Conservation (phyloP, 2,797 vertebrate species). For the Chaenodraco wilsoni region DNA sequence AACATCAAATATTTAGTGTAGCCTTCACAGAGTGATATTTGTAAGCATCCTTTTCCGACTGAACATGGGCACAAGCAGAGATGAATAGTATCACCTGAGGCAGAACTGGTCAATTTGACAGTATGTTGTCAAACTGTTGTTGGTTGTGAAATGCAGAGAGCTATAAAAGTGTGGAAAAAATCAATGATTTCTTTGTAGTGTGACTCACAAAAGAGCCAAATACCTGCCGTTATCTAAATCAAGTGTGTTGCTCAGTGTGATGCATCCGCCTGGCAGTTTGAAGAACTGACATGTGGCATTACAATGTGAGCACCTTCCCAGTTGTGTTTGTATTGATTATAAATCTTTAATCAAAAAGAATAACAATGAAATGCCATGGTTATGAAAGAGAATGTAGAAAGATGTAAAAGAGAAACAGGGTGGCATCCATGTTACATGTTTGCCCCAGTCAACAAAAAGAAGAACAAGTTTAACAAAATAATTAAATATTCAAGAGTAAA, state of each 20-base stretch:
- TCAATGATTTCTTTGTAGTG: slow-evolving; percentile 5
- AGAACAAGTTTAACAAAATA: slow-evolving; percentile 8
- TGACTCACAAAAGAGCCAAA: slow-evolving; percentile 9
- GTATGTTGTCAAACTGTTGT: slow-evolving; percentile 1
- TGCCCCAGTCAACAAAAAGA: slow-evolving; percentile 3
- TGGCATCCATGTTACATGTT: neutral
- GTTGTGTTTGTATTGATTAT: slow-evolving; percentile 46
- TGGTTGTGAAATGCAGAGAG: neutral
- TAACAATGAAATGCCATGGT: neutral
- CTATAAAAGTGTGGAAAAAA: neutral
- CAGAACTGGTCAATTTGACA: neutral
- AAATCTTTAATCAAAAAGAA: slow-evolving; percentile 64
- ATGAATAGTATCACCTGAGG: neutral
- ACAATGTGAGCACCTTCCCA: slow-evolving; percentile 52
- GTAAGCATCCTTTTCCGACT: neutral
- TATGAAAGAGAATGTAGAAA: slow-evolving; percentile 43
- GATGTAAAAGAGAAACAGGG: slow-evolving; percentile 9
- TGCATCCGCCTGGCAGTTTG: slow-evolving; percentile 17
- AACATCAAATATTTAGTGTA: neutral
- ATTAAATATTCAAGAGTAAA: neutral
- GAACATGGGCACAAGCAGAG: neutral
- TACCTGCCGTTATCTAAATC: slow-evolving; percentile 28
- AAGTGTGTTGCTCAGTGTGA: slow-evolving; percentile 17
- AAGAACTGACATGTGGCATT: slow-evolving; percentile 38
- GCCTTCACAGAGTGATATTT: neutral